Evolutionary conservation across 2,888 invertebrate species (phyloP), one percentile per base, ranked within the genome.

Genomic region (Polyommatus iphigenia): DNA sequence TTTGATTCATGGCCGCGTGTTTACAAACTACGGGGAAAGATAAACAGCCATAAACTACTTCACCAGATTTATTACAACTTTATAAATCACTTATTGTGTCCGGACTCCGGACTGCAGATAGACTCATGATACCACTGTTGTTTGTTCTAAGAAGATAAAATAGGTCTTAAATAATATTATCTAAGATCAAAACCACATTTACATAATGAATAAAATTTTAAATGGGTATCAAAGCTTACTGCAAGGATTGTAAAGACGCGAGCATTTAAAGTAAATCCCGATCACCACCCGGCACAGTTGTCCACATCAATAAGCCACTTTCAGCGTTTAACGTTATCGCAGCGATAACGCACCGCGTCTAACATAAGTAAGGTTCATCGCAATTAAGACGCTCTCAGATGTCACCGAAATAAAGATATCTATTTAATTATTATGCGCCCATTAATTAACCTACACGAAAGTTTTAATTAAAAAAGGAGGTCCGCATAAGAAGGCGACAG

Each of bases 361-460:
- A 13, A 50, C 41, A 77, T 57, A 72, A 77, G 41, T 78, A 46
- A 57, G 59, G 46, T n/a, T 72, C 71, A 72, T 73, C 73, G 59
- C 75, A 75, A 75, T 75, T 75, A 75, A 75, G 73, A 77, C 57
- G 73, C 73, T 73, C 59, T 59, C 59, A 78, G 73, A 78, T 78
- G 79, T 78, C 78, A 78, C 78, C 78, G 79, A 79, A 81, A 83
- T 83, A 83, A 83, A 84, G 83, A 84, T 81, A 83, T 85, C 84
- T 82, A 83, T 81, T 81, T 83, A 85, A 87, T 87, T 86, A 85
- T 83, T 84, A 89, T 86, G 85, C 88, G 84, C 84, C 88, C 90
- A 91, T 91, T 92, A 91, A 92, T 93, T 92, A 92, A 92, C 91
- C 87, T 87, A 90, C 87, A 90, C 90, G 88, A 90, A 92, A 90